Evolutionary conservation across 1,140 invertebrate species (phyloP).

Genomic region (Meteorus sp.): DNA sequence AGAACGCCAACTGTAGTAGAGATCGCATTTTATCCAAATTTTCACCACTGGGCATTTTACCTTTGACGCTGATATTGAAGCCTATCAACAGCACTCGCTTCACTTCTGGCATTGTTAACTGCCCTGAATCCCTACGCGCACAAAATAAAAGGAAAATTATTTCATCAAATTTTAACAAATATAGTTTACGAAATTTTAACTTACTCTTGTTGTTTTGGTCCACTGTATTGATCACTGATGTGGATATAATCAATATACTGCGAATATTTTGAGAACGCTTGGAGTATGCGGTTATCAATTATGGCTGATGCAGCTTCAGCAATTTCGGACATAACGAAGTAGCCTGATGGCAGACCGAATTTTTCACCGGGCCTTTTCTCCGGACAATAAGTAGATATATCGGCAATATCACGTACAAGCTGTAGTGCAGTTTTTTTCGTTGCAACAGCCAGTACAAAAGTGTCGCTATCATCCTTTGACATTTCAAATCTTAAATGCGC

Average conservation of each 20-base stretch:
- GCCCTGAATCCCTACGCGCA: slow-evolving; percentile 57
- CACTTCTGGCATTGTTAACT: slow-evolving; percentile 70
- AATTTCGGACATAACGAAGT: slow-evolving; percentile 87
- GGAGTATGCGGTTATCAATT: slow-evolving; percentile 80
- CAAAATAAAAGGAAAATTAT: slow-evolving; percentile 14
- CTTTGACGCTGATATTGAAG: slow-evolving; percentile 77
- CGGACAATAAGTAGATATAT: slow-evolving; percentile 90
- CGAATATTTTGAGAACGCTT: slow-evolving; percentile 84
- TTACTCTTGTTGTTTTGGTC: slow-evolving; percentile 87
- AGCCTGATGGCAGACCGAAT: slow-evolving; percentile 78
- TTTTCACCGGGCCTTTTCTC: slow-evolving; percentile 89
- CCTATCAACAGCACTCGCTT: slow-evolving; percentile 83
- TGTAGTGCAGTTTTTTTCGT: slow-evolving; percentile 84
- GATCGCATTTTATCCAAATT: slow-evolving; percentile 76
- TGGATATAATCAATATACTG: slow-evolving; percentile 93
- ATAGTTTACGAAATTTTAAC: too few relatives aligned
- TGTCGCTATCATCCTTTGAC: slow-evolving; percentile 88
- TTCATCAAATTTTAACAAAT: too few relatives aligned
- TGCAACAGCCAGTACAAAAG: slow-evolving; percentile 90
- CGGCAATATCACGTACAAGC: slow-evolving; percentile 90
- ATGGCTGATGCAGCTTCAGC: slow-evolving; percentile 82
- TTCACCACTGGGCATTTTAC: slow-evolving; percentile 59
- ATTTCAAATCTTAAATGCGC: slow-evolving; percentile 84
- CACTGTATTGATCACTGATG: slow-evolving; percentile 94
- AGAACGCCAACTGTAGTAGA: slow-evolving; percentile 85